Evolutionary conservation across 1,140 invertebrate species (phyloP).

Genomic region (Achroia grisella): DNA sequence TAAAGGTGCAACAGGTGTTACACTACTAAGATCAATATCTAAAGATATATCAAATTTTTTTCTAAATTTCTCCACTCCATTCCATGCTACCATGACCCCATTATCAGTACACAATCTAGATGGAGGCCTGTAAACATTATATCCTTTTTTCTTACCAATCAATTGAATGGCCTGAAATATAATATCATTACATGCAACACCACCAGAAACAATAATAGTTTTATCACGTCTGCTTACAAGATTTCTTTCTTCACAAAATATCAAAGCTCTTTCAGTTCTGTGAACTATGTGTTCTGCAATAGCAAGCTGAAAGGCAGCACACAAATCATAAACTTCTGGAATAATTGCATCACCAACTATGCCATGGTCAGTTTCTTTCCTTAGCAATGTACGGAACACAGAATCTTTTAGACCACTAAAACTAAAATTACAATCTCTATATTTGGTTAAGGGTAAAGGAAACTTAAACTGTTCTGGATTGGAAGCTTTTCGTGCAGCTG

Average conservation of each 20-base stretch:
- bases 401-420: conserved; percentile 61
- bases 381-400: conserved; percentile 31
- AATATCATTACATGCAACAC: conserved; percentile 94
- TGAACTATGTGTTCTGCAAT: conserved; percentile 87
- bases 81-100: conserved; percentile 99
- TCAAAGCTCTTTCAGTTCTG: conserved; percentile 87
- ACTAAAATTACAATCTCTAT: conserved; percentile 68
- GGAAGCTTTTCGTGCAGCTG: conserved; percentile 80
- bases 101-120: conserved; percentile 96
- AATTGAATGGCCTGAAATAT: conserved; percentile 81
- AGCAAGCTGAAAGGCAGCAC: conserved; percentile 87
- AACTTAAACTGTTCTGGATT: conserved; percentile 82
- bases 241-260: conserved; percentile 79
- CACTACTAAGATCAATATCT: conserved; percentile 22
- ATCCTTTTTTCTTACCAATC: conserved; percentile 80
- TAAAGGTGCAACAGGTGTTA: conserved; percentile 40
- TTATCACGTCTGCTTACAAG: conserved; percentile 75
- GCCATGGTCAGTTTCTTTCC: conserved; percentile 45
- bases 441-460: conserved; percentile 74
- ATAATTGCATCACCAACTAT: conserved; percentile 81
- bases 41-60: conserved; percentile 26
- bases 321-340: conserved; percentile 87
- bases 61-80: conserved; percentile 86
- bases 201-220: conserved; percentile 90
- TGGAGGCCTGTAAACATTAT: conserved; percentile 83